phyloP scores from a whole-genome alignment of 92 coral and sea anemone genomes.

The Phenganax subtilis region DNA sequence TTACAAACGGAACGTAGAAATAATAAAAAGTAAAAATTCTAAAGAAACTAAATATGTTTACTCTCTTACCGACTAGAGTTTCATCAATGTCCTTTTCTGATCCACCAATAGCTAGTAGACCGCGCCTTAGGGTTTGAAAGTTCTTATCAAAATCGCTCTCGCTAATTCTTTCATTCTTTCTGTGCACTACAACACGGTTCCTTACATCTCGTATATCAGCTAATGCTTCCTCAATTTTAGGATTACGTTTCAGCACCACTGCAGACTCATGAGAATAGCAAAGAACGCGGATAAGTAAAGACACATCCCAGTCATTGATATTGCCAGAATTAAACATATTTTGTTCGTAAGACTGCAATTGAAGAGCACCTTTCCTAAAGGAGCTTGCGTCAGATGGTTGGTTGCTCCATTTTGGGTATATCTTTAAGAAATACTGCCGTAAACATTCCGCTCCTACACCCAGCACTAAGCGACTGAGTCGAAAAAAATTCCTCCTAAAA shows the following conservation, averaged over 20 bases:
- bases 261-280: conserved; percentile 55
- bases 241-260: conserved; percentile 43
- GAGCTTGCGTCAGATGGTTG: conserved; percentile 68
- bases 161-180: conserved; percentile 52
- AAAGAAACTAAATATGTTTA: background rate
- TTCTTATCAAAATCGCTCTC: conserved; percentile 51
- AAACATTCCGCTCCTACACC: conserved; percentile 66
- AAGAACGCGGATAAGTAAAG: conserved; percentile 67
- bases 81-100: conserved; percentile 50
- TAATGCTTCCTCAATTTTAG: conserved; percentile 53
- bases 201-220: conserved; percentile 51
- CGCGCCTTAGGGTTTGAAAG: conserved; percentile 48
- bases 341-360: conserved; percentile 49
- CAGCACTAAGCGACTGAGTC: conserved; percentile 3
- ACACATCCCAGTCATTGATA: conserved; percentile 74
- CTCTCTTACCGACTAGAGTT: conserved; percentile 45
- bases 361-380: conserved; percentile 57
- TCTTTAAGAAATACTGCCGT: conserved; percentile 57
- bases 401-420: conserved; percentile 73
- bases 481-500: conserved; percentile 4
- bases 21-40: background rate
- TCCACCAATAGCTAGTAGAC: conserved; percentile 60
- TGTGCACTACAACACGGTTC: conserved; percentile 66
- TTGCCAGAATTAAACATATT: conserved; percentile 54
- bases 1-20: background rate